These are phyloP conservation scores for Grammomys surdaster DNA, from an alignment of 2,113 vertebrate genomes.

Conservation along the genomic window DNA sequence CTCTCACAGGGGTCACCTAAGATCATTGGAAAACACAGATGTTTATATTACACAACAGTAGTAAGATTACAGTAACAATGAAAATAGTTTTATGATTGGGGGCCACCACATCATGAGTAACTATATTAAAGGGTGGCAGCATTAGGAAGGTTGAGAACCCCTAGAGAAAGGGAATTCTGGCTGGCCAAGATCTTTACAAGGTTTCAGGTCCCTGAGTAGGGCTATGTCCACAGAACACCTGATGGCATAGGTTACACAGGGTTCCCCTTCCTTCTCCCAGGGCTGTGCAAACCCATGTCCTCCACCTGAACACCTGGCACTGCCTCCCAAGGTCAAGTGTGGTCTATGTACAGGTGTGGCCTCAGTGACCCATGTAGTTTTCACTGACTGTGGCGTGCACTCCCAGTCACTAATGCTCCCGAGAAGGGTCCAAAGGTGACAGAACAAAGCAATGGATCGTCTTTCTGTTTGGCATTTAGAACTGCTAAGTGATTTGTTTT, in stretches of 20 bases:
- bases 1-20: neutral
- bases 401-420: neutral
- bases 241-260: too few species aligned
- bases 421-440: neutral
- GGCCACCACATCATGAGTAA: neutral
- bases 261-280: neutral
- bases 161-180: neutral
- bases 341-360: neutral
- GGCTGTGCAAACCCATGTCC: neutral
- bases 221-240: neutral
- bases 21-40: neutral
- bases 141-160: neutral
- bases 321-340: fast-evolving
- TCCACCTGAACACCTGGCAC: neutral
- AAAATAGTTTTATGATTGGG: neutral
- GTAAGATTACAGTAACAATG: neutral
- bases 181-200: neutral
- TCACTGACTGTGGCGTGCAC: neutral
- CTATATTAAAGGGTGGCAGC: neutral
- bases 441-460: too few species aligned
- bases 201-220: neutral
- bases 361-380: neutral
- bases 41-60: neutral
- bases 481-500: neutral
- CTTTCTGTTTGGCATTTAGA: neutral